Evolutionary conservation across 2,888 invertebrate genomes (phyloP).

Genomic region (Oscheius sp.): DNA sequence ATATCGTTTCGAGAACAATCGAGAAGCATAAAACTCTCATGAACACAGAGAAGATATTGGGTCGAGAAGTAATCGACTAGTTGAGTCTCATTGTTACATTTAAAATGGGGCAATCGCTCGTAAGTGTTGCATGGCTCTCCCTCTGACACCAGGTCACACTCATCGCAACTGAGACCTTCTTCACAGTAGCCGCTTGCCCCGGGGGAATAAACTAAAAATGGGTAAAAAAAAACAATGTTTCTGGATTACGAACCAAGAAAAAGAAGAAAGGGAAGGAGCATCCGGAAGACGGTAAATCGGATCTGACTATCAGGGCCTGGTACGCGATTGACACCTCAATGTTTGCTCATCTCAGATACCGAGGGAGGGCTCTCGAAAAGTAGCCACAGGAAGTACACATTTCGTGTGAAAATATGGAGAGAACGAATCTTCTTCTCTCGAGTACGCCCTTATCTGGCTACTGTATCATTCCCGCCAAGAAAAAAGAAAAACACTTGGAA

Average conservation of each 20-base stretch:
- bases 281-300: slow-evolving; percentile 28
- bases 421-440: too few species aligned
- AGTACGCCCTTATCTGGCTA: too few species aligned
- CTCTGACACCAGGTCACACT: slow-evolving; percentile 53
- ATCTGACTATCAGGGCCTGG: slow-evolving; percentile 34
- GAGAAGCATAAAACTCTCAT: slow-evolving; percentile 47
- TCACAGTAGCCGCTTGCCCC: slow-evolving; percentile 51
- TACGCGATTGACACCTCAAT: slow-evolving; percentile 38
- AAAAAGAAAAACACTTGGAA: too few species aligned
- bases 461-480: too few species aligned
- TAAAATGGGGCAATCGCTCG: slow-evolving; percentile 49
- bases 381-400: slow-evolving; percentile 31
- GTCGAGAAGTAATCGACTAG: slow-evolving; percentile 45
- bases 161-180: slow-evolving; percentile 53
- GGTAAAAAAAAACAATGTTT: not conserved
- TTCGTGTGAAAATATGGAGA: too few species aligned
- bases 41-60: slow-evolving; percentile 55
- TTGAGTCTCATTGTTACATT: slow-evolving; percentile 45
- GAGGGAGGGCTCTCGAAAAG: slow-evolving; percentile 12
- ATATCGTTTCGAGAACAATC: slow-evolving; percentile 34
- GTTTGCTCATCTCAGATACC: slow-evolving; percentile 34
- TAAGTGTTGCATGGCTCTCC: slow-evolving; percentile 53
- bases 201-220: not conserved
- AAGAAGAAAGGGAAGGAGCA: slow-evolving; percentile 15
- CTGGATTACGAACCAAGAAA: not conserved